A percentile compares a stretch with the other conserved stretches of the same genome.
Conservation (phyloP, 2,888 invertebrate species). For the Torymus texanus region DNA sequence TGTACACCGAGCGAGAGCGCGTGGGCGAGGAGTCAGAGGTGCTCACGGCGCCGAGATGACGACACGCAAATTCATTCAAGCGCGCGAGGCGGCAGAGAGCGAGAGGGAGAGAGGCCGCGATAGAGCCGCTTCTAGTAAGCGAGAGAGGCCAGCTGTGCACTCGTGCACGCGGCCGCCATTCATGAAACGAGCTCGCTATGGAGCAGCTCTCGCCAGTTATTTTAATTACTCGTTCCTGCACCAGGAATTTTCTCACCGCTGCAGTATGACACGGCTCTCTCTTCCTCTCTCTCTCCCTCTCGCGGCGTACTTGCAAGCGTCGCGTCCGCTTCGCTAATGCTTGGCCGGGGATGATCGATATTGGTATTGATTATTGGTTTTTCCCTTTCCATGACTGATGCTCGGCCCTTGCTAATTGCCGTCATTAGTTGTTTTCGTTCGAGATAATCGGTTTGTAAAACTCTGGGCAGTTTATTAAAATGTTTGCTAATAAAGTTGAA, state of each 20-base stretch:
- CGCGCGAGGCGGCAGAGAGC: conserved; percentile 1
- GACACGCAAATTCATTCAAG: conserved; percentile 38
- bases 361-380: neutral
- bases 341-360: no score
- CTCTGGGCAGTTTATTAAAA: no score
- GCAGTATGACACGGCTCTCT: neutral
- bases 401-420: no score
- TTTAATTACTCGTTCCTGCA: conserved; percentile 12
- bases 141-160: neutral
- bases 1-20: conserved; percentile 24
- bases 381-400: no score
- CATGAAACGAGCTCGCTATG: conserved; percentile 26
- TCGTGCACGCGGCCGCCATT: conserved; percentile 5
- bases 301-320: no score
- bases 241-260: conserved; percentile 7
- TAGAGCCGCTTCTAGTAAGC: neutral
- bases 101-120: neutral
- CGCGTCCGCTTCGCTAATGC: no score
- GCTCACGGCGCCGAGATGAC: conserved; percentile 35
- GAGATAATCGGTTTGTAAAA: no score
- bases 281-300: neutral
- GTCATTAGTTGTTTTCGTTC: no score
- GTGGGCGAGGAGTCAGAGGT: conserved; percentile 38
- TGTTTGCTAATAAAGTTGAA: no score
- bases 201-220: neutral